Evolutionary conservation across 2,113 vertebrate genomes (phyloP).

Genomic region (Pyrgilauda ruficollis): DNA sequence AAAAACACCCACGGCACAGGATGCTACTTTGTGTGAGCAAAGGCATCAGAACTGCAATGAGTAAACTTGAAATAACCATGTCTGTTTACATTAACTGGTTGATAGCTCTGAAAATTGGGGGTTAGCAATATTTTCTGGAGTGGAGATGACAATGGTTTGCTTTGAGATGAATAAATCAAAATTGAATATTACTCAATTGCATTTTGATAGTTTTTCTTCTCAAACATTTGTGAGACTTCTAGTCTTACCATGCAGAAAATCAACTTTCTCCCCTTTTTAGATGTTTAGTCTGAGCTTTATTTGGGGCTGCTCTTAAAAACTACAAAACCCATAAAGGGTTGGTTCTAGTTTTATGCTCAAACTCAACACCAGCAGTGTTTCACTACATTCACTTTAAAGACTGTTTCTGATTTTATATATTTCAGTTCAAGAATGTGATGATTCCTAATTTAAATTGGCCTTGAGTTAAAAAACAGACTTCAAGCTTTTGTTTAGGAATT

Average conservation of each 20-base stretch:
- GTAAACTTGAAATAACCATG: background rate
- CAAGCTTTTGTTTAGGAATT: background rate
- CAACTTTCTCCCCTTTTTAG: background rate
- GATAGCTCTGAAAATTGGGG: background rate
- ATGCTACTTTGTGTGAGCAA: background rate
- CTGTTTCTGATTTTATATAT: background rate
- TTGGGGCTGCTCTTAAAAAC: background rate
- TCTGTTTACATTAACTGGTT: background rate
- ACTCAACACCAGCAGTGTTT: background rate
- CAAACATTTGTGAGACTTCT: background rate
- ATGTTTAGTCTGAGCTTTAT: background rate
- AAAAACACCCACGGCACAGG: background rate
- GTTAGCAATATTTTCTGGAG: background rate
- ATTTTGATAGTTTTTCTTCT: background rate
- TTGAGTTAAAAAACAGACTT: background rate
- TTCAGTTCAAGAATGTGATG: background rate
- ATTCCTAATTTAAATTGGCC: background rate
- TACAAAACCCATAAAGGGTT: background rate
- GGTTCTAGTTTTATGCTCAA: background rate
- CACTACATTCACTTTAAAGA: background rate
- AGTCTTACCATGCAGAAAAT: background rate
- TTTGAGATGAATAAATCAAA: background rate
- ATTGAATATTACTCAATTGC: background rate
- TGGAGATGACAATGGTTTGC: background rate
- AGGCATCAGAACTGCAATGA: background rate